These are phyloP conservation scores for Pterocles orientalis DNA, from an alignment of 2,113 vertebrate species.

Conservation along the genomic window DNA sequence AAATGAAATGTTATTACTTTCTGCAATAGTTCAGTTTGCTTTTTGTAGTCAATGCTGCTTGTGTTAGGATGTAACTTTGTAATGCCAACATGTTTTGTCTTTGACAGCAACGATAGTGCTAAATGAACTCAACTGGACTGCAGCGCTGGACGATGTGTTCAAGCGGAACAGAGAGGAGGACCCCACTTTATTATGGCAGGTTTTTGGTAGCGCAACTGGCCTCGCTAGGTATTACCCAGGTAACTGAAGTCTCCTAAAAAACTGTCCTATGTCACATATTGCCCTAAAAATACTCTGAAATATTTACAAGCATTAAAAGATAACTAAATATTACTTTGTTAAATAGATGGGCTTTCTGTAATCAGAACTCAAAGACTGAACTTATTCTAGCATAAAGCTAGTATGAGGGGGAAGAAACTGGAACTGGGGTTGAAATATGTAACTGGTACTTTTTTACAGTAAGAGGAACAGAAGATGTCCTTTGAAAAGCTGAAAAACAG, in stretches of 20 bases:
- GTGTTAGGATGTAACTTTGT: background rate
- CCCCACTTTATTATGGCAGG: constrained; percentile 94
- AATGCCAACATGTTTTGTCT: background rate
- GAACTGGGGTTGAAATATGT: background rate
- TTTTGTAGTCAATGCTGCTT: background rate
- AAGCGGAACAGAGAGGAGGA: constrained; percentile 93
- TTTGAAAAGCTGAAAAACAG: background rate
- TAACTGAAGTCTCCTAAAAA: constrained; percentile 57
- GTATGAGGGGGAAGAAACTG: background rate
- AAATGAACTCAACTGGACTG: constrained; percentile 97
- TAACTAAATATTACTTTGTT: background rate
- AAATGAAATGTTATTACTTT: background rate
- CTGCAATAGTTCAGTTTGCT: background rate
- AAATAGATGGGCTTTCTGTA: background rate
- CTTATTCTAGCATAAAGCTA: background rate
- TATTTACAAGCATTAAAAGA: background rate
- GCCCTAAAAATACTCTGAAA: background rate
- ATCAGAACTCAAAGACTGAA: background rate
- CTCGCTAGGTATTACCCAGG: constrained; percentile 96
- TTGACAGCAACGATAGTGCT: constrained; percentile 89
- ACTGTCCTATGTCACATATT: background rate
- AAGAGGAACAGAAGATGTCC: background rate
- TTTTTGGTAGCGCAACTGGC: constrained; percentile 96
- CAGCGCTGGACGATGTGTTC: constrained; percentile 90
- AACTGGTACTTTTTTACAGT: background rate